Evolutionary conservation across 2,797 vertebrate genomes (phyloP).

Genomic region (Tapirus indicus): DNA sequence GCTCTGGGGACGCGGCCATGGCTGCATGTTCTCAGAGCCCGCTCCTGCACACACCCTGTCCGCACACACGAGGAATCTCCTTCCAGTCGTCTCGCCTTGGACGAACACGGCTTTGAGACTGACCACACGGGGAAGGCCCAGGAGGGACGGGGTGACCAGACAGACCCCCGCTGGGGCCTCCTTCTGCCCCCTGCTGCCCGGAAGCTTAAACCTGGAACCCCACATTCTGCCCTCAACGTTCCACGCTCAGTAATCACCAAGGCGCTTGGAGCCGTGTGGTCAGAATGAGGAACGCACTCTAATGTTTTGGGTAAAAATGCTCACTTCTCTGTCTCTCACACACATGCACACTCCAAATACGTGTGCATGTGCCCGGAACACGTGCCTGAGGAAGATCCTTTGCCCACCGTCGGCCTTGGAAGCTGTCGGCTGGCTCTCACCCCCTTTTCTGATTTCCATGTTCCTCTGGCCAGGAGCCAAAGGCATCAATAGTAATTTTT

Average conservation of each 20-base stretch:
- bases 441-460: not conserved
- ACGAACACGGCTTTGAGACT: no score
- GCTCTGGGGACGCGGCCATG: no score
- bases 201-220: not conserved
- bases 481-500: not conserved
- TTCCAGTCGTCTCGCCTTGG: not conserved
- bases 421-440: not conserved
- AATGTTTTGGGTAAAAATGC: not conserved
- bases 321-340: not conserved
- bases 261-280: not conserved
- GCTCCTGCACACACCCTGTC: no score
- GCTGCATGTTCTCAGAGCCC: no score
- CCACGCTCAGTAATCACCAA: not conserved
- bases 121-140: no score
- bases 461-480: not conserved
- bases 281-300: not conserved
- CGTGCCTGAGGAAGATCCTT: no score
- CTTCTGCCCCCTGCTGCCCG: rapidly evolving
- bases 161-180: not conserved
- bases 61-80: no score
- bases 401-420: not conserved
- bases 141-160: not conserved
- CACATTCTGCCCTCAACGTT: not conserved
- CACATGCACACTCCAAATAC: not conserved
- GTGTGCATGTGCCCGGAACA: not conserved